Evolutionary conservation across 2,888 invertebrate genomes (phyloP), one percentile per base, ranked within the genome.

Genomic region (Arenicola marina): DNA sequence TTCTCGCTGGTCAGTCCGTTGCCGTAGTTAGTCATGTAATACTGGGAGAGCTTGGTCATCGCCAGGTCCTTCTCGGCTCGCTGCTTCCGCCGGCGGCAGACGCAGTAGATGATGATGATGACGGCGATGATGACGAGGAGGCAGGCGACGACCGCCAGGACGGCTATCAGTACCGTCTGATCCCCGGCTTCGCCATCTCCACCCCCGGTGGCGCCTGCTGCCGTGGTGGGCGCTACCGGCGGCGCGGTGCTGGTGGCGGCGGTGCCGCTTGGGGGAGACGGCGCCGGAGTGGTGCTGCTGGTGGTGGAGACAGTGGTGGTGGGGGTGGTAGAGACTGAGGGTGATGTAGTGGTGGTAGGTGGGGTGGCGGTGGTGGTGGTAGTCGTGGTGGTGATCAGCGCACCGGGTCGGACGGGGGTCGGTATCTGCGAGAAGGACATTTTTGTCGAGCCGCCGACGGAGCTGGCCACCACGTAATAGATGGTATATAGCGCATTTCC

Each of bases 391-490:
- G 58, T 24, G 26, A 55, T 28, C 28, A 45, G 21, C 4, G 21
- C 57, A 4, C 59, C 26, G 7, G 65, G 43, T 26, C 65, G 32
- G 15, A 63, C 56, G 2, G 72, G 69, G 28, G 21, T 43, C 1
- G 70, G 55, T 1, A 66, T 63, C 44, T 61, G 61, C 2, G 69
- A 65, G 34, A 60, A 69, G 24, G 65, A 44, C 55, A 68, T 59
- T 82, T 88, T 90, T 32, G 87, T 89, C 0, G 88, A 83, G 73
- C 88, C 88, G 74, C 89, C 87, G 63, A 89, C 85, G 34, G 87
- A 87, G 83, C 91, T 91, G 1, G 90, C 87, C 59, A 92, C 86
- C 21, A 91, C 91, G 59, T 91, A 83, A 53, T 89, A 87, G 2
- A 92, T 86, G 70, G 90, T 88, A 67, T 85, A 85, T 69, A 89